Conservation (phyloP, 2,113 vertebrate genomes). For the Alligator mississippiensis region DNA sequence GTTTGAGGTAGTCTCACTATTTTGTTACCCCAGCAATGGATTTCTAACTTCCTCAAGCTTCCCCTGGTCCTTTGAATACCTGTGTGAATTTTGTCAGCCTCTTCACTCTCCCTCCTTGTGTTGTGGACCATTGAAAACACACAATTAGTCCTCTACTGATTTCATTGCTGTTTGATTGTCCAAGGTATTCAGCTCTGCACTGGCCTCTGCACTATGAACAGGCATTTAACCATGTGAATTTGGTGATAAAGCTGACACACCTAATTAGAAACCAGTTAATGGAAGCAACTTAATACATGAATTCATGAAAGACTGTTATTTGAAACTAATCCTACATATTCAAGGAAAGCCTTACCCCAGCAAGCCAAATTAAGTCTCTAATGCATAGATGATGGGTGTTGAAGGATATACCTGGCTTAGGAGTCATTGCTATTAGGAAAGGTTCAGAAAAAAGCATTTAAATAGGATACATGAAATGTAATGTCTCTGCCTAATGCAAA, state of each 20-base stretch:
- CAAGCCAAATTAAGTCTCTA: constrained; percentile 42
- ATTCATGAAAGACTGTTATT: constrained; percentile 11
- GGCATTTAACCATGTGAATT: neutral
- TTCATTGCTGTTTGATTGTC: neutral
- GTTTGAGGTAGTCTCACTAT: neutral
- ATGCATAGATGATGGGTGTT: constrained; percentile 63
- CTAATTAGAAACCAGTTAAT: constrained; percentile 33
- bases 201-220: neutral
- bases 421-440: constrained; percentile 47
- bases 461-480: constrained; percentile 38
- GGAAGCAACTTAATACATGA: constrained; percentile 10
- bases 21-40: neutral
- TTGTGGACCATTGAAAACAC: neutral
- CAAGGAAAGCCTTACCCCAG: constrained; percentile 50
- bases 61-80: neutral
- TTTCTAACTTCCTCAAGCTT: neutral
- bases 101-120: neutral
- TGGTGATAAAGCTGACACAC: constrained; percentile 22
- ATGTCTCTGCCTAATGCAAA: constrained; percentile 34
- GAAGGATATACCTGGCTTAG: neutral
- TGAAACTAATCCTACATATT: constrained; percentile 34
- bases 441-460: constrained; percentile 50
- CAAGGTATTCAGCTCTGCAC: neutral
- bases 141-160: neutral
- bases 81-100: neutral